Conservation (phyloP, 2,888 invertebrate species). For the Netelia melanura region DNA sequence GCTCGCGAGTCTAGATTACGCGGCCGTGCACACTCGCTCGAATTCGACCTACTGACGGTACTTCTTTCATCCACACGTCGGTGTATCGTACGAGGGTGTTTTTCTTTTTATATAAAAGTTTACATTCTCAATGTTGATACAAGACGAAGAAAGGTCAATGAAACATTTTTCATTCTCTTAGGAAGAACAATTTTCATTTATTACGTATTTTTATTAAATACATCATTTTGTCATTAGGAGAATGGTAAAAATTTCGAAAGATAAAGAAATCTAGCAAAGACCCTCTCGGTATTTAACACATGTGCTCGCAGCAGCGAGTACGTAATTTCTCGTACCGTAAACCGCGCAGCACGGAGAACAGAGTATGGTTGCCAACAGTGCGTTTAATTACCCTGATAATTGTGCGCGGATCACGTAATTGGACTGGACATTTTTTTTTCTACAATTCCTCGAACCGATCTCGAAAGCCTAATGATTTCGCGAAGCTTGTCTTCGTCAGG, state of each 20-base stretch:
- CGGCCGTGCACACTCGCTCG: conserved; percentile 65
- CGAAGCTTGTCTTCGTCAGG: no score
- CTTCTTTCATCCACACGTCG: conserved; percentile 46
- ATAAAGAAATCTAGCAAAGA: background rate
- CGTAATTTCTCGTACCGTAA: conserved; percentile 50
- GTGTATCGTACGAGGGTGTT: conserved; percentile 45
- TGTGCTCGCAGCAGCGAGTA: conserved; percentile 13
- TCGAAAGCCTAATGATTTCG: background rate
- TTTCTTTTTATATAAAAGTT: background rate
- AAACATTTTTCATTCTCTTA: no score
- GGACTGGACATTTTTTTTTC: conserved; percentile 47
- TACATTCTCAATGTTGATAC: no score
- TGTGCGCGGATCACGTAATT: conserved; percentile 43
- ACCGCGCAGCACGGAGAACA: conserved; percentile 31
- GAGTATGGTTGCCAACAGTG: conserved; percentile 11
- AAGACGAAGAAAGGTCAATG: no score
- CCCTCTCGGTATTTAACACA: conserved; percentile 1
- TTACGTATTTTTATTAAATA: no score
- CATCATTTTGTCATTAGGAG: no score
- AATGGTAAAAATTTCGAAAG: background rate
- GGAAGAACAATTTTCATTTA: no score
- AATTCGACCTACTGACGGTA: conserved; percentile 69
- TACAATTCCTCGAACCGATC: conserved; percentile 7
- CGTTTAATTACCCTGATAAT: conserved; percentile 59
- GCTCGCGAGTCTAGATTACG: conserved; percentile 70